Conservation (phyloP, 2,888 invertebrate species). For the Temnothorax rugatulus region DNA sequence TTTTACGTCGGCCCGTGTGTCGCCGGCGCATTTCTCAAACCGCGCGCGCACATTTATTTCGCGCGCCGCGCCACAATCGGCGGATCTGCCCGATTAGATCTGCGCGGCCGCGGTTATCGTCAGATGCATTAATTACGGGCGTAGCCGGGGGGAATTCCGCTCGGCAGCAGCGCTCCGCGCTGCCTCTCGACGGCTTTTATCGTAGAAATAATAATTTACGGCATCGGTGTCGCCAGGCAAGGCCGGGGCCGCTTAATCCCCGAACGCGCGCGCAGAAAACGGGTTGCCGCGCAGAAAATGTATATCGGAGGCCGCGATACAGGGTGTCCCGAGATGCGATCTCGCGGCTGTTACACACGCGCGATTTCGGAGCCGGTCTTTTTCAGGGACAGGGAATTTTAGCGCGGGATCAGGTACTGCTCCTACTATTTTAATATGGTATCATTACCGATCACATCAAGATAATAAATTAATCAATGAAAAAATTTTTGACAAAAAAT, state of each 20-base stretch:
- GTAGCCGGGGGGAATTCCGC: constrained; percentile 51
- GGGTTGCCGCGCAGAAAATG: constrained; percentile 59
- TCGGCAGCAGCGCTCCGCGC: not conserved
- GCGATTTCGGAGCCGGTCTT: not conserved
- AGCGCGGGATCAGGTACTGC: not conserved
- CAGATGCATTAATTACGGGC: constrained; percentile 68
- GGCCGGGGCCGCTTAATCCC: constrained; percentile 73
- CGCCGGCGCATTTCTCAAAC: constrained; percentile 38
- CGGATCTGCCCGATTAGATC: constrained; percentile 66
- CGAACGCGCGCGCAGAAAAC: constrained; percentile 61
- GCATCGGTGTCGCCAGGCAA: constrained; percentile 67
- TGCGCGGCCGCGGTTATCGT: constrained; percentile 59
- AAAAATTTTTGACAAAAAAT: not conserved
- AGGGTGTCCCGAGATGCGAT: constrained; percentile 25
- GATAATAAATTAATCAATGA: not conserved
- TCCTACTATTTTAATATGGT: not conserved
- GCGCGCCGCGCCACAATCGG: constrained; percentile 38
- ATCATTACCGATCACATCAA: not conserved
- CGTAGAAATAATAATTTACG: constrained; percentile 80
- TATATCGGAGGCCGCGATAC: constrained; percentile 41
- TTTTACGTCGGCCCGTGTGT: constrained; percentile 4
- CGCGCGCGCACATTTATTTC: constrained; percentile 45
- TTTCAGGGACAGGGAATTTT: constrained; percentile 2
- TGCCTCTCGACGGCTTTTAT: constrained; percentile 69
- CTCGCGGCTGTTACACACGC: not conserved